phyloP scores from a whole-genome alignment of 2,113 vertebrate species.

The Oncorhynchus gorbuscha region DNA sequence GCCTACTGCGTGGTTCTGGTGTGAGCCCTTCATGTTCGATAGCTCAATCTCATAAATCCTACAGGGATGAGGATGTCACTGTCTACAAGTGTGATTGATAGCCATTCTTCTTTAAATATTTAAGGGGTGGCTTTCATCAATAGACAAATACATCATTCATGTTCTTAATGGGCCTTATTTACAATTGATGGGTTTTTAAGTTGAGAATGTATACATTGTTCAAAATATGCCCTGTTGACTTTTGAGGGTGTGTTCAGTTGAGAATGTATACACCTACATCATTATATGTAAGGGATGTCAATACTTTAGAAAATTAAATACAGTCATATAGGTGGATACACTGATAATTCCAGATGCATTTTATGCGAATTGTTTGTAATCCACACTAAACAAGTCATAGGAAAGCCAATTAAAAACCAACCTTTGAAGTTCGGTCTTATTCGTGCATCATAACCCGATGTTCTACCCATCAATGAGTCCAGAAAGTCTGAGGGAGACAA shows the following conservation, averaged over 20 bases:
- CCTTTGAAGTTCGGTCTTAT: conserved; percentile 99
- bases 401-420: conserved; percentile 61
- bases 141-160: background rate
- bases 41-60: conserved; percentile 14
- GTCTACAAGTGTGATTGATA: conserved; percentile 40
- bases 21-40: conserved; percentile 10
- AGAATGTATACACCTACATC: background rate
- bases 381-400: background rate
- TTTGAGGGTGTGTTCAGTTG: background rate
- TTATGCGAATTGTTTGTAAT: background rate
- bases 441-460: conserved; percentile 96
- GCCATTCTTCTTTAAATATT: background rate
- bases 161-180: conserved; percentile 14
- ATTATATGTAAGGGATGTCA: background rate
- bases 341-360: background rate
- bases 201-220: background rate
- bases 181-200: background rate
- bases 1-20: background rate
- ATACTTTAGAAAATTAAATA: background rate
- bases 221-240: conserved; percentile 8
- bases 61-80: conserved; percentile 22
- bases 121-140: background rate
- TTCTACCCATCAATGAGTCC: conserved; percentile 98
- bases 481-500: conserved; percentile 98
- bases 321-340: too few relatives aligned